A percentile compares a stretch with the other conserved stretches of the same genome.
Conservation (phyloP, 2,888 invertebrate species). For the Dicyrtoma fusca region DNA sequence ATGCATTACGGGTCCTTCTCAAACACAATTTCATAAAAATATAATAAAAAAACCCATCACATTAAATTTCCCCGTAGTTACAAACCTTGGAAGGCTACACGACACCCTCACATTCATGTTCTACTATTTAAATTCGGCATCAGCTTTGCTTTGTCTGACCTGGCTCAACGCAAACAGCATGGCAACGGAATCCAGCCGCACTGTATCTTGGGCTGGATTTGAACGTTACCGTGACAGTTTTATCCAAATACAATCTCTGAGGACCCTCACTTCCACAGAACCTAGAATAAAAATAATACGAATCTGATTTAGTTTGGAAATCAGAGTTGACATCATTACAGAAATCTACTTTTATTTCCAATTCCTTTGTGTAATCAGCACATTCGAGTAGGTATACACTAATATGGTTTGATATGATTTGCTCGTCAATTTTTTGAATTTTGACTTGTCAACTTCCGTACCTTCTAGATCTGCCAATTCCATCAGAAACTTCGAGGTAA, state of each 20-base stretch:
- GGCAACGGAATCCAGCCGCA: slow-evolving; percentile 31
- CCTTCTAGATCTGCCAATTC: slow-evolving; percentile 43
- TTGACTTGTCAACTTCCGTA: too few species aligned
- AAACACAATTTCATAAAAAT: slow-evolving; percentile 12
- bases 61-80: too few species aligned
- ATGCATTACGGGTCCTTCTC: slow-evolving; percentile 23
- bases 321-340: too few species aligned
- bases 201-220: slow-evolving; percentile 28
- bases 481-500: slow-evolving; percentile 45
- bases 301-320: background rate
- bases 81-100: too few species aligned
- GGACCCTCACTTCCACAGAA: slow-evolving; percentile 37
- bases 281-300: slow-evolving; percentile 1
- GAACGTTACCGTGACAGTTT: slow-evolving; percentile 16
- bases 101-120: too few species aligned
- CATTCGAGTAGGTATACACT: too few species aligned
- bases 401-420: too few species aligned
- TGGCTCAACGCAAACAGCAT: slow-evolving; percentile 28
- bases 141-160: slow-evolving; percentile 4
- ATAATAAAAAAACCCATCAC: slow-evolving; percentile 1
- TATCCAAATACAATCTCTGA: slow-evolving; percentile 24
- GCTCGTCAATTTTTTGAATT: too few species aligned
- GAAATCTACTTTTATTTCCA: too few species aligned
- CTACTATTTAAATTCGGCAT: background rate
- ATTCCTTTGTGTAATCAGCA: too few species aligned